These are phyloP conservation scores for Macropus fuliginosus DNA, from an alignment of 2,797 vertebrate genomes.

Conservation along the genomic window DNA sequence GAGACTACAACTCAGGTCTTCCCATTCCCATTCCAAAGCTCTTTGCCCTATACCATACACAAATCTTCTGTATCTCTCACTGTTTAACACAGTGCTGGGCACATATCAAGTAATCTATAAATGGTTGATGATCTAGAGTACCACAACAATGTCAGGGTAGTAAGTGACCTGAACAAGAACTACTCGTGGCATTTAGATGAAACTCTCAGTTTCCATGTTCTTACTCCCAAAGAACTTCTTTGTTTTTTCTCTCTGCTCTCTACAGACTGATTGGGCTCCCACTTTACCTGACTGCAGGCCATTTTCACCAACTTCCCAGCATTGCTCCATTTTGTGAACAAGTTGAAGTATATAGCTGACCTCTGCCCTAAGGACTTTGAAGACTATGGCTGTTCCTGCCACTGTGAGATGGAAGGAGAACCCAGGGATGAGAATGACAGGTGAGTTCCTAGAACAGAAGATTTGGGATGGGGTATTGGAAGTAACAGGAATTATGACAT, in stretches of 20 bases:
- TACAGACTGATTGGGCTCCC: slow-evolving; percentile 91
- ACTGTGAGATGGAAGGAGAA: slow-evolving; percentile 86
- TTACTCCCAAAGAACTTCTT: not conserved
- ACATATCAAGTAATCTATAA: not conserved
- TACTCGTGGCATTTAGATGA: not conserved
- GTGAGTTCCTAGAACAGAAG: slow-evolving; percentile 81
- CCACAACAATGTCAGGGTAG: not conserved
- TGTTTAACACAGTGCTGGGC: not conserved
- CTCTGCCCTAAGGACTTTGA: slow-evolving; percentile 92
- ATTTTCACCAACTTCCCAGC: slow-evolving; percentile 90
- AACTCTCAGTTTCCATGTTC: not conserved
- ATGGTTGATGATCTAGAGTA: not conserved
- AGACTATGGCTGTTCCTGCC: slow-evolving; percentile 92
- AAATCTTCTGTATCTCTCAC: not conserved
- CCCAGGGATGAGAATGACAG: slow-evolving; percentile 88
- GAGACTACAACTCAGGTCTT: not conserved
- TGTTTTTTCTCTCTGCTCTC: fast-evolving
- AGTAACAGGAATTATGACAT: fast-evolving
- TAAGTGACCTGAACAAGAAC: not conserved
- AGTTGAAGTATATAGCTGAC: slow-evolving; percentile 88
- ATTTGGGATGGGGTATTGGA: fast-evolving
- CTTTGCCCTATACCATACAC: not conserved
- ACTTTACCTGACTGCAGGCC: slow-evolving; percentile 94
- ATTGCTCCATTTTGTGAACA: slow-evolving; percentile 89
- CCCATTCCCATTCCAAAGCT: not conserved